Evolutionary conservation across 2,888 invertebrate species (phyloP).

Genomic region (Xanthorhoe spadicearia): DNA sequence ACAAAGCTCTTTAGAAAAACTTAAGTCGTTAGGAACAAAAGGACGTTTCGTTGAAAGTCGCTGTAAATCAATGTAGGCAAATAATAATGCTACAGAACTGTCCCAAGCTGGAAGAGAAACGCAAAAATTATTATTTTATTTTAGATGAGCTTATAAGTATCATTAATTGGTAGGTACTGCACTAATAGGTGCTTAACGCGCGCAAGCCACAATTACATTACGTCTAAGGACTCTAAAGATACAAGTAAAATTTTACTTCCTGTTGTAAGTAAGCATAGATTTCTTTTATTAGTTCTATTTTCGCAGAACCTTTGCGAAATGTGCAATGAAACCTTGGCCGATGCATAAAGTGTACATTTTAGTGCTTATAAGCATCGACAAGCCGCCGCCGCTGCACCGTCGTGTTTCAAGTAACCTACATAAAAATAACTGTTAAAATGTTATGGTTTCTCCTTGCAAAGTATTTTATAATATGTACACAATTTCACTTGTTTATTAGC

Average conservation of each 20-base stretch:
- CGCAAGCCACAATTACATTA: constrained; percentile 1
- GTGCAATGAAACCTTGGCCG: constrained; percentile 48
- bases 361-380: constrained; percentile 46
- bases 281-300: constrained; percentile 28
- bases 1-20: constrained; percentile 76
- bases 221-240: neutral
- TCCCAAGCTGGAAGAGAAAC: constrained; percentile 43
- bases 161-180: neutral
- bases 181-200: neutral
- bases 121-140: neutral
- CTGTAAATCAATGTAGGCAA: constrained; percentile 69
- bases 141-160: neutral
- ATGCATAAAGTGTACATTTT: constrained; percentile 54
- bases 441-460: constrained; percentile 27
- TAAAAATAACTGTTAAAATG: constrained; percentile 50
- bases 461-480: constrained; percentile 14
- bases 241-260: neutral
- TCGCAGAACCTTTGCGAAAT: constrained; percentile 9
- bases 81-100: constrained; percentile 56
- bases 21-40: constrained; percentile 68
- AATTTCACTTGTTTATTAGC: neutral
- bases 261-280: neutral
- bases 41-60: constrained; percentile 70
- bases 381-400: constrained; percentile 37
- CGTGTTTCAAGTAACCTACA: constrained; percentile 60